These are phyloP conservation scores for Dendropsophus ebraccatus DNA, from an alignment of 2,113 vertebrate genomes.

Conservation along the genomic window DNA sequence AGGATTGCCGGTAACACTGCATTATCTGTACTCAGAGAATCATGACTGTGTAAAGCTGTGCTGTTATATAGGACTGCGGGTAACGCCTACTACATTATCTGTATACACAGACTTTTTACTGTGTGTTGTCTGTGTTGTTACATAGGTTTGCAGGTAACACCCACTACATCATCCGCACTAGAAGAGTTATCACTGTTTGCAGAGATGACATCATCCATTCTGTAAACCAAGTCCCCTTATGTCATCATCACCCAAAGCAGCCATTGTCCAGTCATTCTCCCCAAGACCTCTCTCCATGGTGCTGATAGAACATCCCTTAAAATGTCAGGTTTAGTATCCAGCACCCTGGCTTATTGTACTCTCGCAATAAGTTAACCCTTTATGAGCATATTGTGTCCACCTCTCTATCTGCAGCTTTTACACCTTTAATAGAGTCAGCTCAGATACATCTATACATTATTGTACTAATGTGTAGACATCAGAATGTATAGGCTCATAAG, in stretches of 20 bases:
- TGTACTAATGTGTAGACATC: neutral
- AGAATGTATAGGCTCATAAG: neutral
- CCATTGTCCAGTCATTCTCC: neutral
- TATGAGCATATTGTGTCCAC: neutral
- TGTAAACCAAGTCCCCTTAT: too few relatives aligned
- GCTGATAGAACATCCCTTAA: neutral
- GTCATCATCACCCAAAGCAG: neutral
- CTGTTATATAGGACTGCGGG: neutral
- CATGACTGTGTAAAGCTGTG: neutral
- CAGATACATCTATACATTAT: neutral
- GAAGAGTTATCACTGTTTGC: neutral
- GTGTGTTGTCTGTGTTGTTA: neutral
- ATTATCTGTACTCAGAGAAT: too few relatives aligned
- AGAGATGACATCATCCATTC: too few relatives aligned
- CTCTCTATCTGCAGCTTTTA: neutral
- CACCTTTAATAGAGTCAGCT: neutral
- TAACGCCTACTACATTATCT: neutral
- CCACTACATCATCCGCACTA: neutral
- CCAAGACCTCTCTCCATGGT: neutral
- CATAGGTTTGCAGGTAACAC: neutral
- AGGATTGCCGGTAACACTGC: too few relatives aligned
- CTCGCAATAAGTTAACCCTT: neutral
- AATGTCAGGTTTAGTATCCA: neutral
- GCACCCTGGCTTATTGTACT: neutral
- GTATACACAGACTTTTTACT: neutral